Conservation (phyloP, 1,140 invertebrate species). For the Cydia pomonella region DNA sequence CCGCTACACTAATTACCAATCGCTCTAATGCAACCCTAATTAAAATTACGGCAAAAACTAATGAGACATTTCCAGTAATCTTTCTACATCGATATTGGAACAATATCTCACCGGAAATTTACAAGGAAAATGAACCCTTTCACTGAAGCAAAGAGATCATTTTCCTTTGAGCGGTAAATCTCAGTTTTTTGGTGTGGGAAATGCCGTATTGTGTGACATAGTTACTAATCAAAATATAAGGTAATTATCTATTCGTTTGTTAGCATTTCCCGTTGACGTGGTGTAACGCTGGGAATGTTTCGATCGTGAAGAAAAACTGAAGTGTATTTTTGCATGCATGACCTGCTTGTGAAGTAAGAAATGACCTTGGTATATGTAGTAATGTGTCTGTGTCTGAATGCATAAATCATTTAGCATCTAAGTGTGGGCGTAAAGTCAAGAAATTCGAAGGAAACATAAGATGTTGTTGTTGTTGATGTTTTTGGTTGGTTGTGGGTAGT, state of each 20-base stretch:
- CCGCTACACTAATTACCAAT: slow-evolving; percentile 3
- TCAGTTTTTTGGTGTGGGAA: not conserved
- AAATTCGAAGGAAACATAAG: too few relatives aligned
- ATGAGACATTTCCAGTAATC: slow-evolving; percentile 33
- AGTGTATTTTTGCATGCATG: not conserved
- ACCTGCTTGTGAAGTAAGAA: not conserved
- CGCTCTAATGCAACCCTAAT: not conserved
- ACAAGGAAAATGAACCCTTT: not conserved
- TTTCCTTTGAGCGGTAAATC: not conserved
- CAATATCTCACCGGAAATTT: not conserved
- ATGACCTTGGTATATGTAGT: too few relatives aligned
- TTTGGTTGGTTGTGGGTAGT: too few relatives aligned
- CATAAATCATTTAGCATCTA: too few relatives aligned
- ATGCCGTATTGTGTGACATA: slow-evolving; percentile 26
- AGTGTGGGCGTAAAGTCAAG: too few relatives aligned
- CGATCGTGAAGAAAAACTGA: not conserved
- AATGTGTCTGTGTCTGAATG: too few relatives aligned
- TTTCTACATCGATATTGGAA: slow-evolving; percentile 34
- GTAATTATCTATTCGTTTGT: slow-evolving; percentile 4
- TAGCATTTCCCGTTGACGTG: not conserved
- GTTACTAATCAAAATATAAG: slow-evolving; percentile 21
- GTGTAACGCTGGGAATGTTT: slow-evolving; percentile 15
- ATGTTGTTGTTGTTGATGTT: too few relatives aligned
- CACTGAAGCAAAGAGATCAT: not conserved
- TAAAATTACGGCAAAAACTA: not conserved